Percentiles rank a stretch among this genome's conserved stretches.
Conservation (phyloP, 2,888 invertebrate genomes). For the Eulithis testata region DNA sequence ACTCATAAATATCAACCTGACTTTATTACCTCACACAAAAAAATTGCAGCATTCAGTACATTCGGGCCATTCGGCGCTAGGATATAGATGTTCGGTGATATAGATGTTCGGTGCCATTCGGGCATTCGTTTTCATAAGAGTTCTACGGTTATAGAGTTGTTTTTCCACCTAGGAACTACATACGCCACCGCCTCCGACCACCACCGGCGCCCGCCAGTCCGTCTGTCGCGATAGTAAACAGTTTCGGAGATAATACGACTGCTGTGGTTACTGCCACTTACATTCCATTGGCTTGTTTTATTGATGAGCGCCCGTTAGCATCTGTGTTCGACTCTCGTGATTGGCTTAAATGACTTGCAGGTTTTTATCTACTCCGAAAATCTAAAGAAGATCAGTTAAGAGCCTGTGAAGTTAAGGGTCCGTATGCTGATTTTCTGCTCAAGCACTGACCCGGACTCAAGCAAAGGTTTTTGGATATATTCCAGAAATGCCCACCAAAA, state of each 20-base stretch:
- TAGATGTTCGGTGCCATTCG: too few species aligned
- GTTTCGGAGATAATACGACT: slow-evolving; percentile 54
- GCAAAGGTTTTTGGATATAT: too few species aligned
- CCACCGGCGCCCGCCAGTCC: slow-evolving; percentile 72
- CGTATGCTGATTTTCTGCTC: too few species aligned
- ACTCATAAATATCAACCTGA: too few species aligned
- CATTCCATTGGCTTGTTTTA: slow-evolving; percentile 21
- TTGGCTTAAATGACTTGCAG: slow-evolving; percentile 12
- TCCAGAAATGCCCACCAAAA: too few species aligned
- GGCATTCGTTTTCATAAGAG: too few species aligned
- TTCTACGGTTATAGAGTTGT: background rate
- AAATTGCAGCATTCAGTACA: too few species aligned
- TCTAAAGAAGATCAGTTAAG: background rate
- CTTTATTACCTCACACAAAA: too few species aligned
- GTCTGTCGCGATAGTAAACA: slow-evolving; percentile 70
- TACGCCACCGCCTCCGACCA: slow-evolving; percentile 45
- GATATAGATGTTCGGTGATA: too few species aligned
- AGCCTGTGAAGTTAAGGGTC: too few species aligned
- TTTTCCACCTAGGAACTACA: slow-evolving; percentile 40
- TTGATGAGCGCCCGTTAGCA: slow-evolving; percentile 3
- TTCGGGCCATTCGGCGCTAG: too few species aligned
- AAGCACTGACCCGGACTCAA: too few species aligned
- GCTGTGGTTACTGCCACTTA: slow-evolving; percentile 22
- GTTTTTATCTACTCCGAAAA: background rate
- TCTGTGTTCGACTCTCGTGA: slow-evolving; percentile 7